Evolutionary conservation across 1,140 invertebrate genomes (phyloP).

Genomic region (Drosophila insularis): DNA sequence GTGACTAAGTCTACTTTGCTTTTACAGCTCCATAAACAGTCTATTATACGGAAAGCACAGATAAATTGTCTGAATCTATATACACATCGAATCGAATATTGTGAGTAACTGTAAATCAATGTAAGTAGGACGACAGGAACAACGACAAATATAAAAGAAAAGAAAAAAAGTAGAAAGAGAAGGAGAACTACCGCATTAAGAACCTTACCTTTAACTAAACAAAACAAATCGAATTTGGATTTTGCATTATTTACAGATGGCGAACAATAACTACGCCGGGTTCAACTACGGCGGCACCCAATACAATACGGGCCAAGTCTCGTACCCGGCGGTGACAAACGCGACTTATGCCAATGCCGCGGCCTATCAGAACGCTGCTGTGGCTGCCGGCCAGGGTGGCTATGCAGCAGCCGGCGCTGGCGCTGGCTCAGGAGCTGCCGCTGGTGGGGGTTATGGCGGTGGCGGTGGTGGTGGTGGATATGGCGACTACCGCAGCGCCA

Average conservation of each 20-base stretch:
- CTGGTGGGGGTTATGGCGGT: constrained; percentile 83
- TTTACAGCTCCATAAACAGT: constrained; percentile 68
- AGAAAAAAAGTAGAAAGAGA: neutral
- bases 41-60: constrained; percentile 70
- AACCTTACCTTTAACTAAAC: constrained; percentile 46
- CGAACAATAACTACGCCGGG: constrained; percentile 96
- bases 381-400: constrained; percentile 72
- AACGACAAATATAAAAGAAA: neutral
- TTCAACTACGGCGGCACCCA: constrained; percentile 95
- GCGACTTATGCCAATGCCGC: constrained; percentile 80
- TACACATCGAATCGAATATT: constrained; percentile 45
- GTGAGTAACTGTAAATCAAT: constrained; percentile 52
- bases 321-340: constrained; percentile 78
- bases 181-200: neutral
- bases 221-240: constrained; percentile 62
- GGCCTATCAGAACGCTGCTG: constrained; percentile 74
- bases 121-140: constrained; percentile 58
- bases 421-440: constrained; percentile 85
- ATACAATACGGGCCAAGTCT: constrained; percentile 87
- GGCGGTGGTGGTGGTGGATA: constrained; percentile 86
- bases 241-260: constrained; percentile 85
- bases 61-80: constrained; percentile 56
- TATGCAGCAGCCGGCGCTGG: constrained; percentile 77
- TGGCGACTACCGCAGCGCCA: constrained; percentile 86
- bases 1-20: constrained; percentile 73